A percentile compares a stretch with the other conserved stretches of the same genome.
phyloP scores from a whole-genome alignment of 2,888 invertebrate species.

The Parapristionchus giblindavisi region DNA sequence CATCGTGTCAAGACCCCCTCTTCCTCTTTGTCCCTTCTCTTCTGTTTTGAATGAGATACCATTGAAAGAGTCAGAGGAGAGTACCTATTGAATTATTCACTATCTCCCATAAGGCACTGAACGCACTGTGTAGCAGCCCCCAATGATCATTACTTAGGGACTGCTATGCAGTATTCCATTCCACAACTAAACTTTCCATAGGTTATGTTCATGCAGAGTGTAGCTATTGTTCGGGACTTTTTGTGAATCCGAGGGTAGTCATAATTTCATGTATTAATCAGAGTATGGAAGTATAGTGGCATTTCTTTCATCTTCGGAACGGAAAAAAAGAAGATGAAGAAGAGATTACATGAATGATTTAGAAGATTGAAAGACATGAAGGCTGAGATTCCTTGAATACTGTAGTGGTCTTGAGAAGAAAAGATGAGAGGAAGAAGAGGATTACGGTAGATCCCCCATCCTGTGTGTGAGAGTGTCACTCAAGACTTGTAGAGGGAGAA shows the following conservation, averaged over 20 bases:
- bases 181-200: too few species aligned
- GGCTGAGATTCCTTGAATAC: not conserved
- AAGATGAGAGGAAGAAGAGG: not conserved
- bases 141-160: not conserved
- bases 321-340: not conserved
- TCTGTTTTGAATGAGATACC: slow-evolving; percentile 10
- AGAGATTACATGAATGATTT: slow-evolving; percentile 22
- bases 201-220: too few species aligned
- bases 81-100: slow-evolving; percentile 24
- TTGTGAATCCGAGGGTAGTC: not conserved
- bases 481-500: not conserved
- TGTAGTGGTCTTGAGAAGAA: not conserved
- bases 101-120: slow-evolving; percentile 8
- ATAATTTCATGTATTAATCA: not conserved
- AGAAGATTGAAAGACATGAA: not conserved
- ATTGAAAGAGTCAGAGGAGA: slow-evolving; percentile 10
- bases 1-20: not conserved
- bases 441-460: not conserved
- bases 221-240: too few species aligned
- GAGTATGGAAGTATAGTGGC: not conserved
- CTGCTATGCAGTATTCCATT: not conserved
- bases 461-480: not conserved
- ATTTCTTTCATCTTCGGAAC: not conserved
- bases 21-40: slow-evolving; percentile 9
- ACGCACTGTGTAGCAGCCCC: not conserved